Conservation (phyloP, 2,113 vertebrate genomes). For the Pholis gunnellus region DNA sequence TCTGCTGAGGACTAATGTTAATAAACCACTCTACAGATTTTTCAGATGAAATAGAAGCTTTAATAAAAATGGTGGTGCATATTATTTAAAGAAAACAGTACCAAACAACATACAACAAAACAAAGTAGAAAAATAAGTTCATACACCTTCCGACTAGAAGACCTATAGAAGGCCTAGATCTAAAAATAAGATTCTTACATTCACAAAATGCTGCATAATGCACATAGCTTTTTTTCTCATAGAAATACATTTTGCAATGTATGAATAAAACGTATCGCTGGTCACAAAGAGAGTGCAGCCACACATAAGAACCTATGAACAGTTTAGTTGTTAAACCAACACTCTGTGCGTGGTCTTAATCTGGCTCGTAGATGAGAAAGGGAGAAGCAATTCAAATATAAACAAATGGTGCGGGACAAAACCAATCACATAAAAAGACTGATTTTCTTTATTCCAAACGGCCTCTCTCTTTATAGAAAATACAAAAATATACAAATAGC, state of each 20-base stretch:
- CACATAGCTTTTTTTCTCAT: conserved; percentile 53
- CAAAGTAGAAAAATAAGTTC: conserved; percentile 74
- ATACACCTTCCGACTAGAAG: conserved; percentile 44
- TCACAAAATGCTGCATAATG: conserved; percentile 51
- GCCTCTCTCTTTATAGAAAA: background rate
- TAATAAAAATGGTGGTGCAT: conserved; percentile 54
- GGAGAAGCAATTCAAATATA: background rate
- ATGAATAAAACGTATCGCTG: conserved; percentile 11
- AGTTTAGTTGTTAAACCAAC: conserved; percentile 19
- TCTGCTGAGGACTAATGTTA: background rate
- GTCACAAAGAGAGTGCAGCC: conserved; percentile 26
- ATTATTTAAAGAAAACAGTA: conserved; percentile 59
- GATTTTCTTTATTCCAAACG: background rate
- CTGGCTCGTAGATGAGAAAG: background rate
- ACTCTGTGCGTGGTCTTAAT: background rate
- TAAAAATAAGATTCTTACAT: conserved; percentile 55
- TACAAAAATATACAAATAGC: conserved; percentile 9
- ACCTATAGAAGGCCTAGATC: conserved; percentile 7
- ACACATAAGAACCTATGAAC: conserved; percentile 12
- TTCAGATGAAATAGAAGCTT: conserved; percentile 50
- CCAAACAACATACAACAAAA: conserved; percentile 47
- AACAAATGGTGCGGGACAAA: conserved; percentile 2
- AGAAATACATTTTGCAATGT: conserved; percentile 38
- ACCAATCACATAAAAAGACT: background rate
- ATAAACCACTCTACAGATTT: background rate